Evolutionary conservation across 2,113 vertebrate species (phyloP).

Genomic region (Hyaena hyaena): DNA sequence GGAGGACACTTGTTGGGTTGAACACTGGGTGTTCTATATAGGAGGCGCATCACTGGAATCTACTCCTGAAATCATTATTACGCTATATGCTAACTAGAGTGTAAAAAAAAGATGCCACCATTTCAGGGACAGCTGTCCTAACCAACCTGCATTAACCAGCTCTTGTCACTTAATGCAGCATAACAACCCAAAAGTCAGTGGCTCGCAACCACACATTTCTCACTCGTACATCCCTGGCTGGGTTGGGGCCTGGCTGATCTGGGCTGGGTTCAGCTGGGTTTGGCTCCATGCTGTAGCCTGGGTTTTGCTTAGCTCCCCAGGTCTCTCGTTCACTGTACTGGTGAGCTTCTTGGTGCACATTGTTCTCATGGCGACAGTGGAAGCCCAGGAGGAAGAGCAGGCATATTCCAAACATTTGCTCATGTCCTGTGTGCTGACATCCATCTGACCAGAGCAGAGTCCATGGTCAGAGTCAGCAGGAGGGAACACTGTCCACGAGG

Average conservation of each 20-base stretch:
- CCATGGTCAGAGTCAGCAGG: neutral
- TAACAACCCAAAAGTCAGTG: neutral
- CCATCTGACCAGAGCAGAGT: neutral
- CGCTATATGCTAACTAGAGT: too few relatives aligned
- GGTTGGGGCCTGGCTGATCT: neutral
- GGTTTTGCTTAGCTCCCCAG: neutral
- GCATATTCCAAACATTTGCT: neutral
- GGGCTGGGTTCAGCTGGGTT: neutral
- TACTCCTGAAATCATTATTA: too few relatives aligned
- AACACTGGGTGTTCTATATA: too few relatives aligned
- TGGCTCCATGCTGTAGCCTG: neutral
- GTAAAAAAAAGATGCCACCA: too few relatives aligned
- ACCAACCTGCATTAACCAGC: neutral
- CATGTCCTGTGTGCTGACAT: rapidly evolving
- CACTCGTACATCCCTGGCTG: rapidly evolving
- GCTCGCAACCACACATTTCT: neutral
- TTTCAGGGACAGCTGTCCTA: neutral
- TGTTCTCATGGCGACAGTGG: neutral
- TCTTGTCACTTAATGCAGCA: neutral
- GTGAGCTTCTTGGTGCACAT: rapidly evolving
- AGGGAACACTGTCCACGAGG: neutral
- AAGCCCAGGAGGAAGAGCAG: neutral
- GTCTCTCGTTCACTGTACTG: neutral
- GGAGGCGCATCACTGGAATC: too few relatives aligned
- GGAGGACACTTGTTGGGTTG: too few relatives aligned